A percentile compares a stretch with the other conserved stretches of the same genome.
These are phyloP conservation scores for Himalopsyche anomala DNA, from an alignment of 2,888 invertebrate species.

Conservation along the genomic window DNA sequence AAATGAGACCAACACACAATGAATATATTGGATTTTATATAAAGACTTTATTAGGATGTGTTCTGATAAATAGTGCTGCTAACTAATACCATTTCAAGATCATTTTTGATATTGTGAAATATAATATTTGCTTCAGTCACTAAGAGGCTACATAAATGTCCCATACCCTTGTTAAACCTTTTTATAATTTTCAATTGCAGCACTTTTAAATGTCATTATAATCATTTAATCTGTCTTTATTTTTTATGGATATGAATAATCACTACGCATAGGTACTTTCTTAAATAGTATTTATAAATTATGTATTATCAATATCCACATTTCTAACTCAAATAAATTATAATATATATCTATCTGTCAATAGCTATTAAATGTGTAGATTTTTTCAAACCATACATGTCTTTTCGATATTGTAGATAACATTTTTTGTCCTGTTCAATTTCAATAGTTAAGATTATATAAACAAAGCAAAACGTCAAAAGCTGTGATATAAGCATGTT, in stretches of 20 bases:
- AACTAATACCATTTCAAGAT: too few species aligned
- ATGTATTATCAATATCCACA: constrained; percentile 12
- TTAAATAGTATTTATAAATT: constrained; percentile 25
- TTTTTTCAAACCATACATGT: constrained; percentile 45
- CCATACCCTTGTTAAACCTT: too few species aligned
- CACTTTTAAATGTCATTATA: background rate
- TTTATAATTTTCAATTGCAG: background rate
- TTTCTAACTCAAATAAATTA: constrained; percentile 36
- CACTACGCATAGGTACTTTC: constrained; percentile 29
- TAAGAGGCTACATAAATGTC: too few species aligned
- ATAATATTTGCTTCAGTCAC: too few species aligned
- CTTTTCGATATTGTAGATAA: constrained; percentile 55
- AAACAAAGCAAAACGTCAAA: constrained; percentile 65
- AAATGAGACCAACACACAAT: too few species aligned
- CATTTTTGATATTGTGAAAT: too few species aligned
- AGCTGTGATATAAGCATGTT: constrained; percentile 66
- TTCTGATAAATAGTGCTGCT: too few species aligned
- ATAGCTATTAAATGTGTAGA: constrained; percentile 43
- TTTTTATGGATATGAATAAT: constrained; percentile 1
- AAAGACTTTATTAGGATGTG: too few species aligned
- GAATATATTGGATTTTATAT: too few species aligned
- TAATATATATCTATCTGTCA: constrained; percentile 31
- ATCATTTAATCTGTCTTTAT: background rate
- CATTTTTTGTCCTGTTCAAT: constrained; percentile 64
- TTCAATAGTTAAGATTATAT: constrained; percentile 65